Conservation (phyloP, 2,888 invertebrate species). For the Sthenelais limicola region DNA sequence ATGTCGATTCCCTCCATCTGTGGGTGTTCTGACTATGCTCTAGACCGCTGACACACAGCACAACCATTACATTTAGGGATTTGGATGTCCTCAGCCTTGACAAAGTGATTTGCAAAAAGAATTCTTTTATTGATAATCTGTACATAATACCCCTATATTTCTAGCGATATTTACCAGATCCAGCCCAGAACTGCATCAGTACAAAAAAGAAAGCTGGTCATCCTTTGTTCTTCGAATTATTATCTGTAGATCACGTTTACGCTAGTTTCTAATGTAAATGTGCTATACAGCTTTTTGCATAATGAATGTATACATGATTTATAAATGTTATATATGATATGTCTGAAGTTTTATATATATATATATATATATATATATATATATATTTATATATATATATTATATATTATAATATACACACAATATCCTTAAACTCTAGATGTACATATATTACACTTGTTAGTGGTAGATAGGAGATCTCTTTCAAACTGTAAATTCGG, state of each 20-base stretch:
- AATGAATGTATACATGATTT: too few relatives aligned
- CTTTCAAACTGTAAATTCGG: too few relatives aligned
- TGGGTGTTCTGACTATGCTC: background rate
- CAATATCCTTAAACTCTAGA: constrained; percentile 2
- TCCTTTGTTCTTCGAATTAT: too few relatives aligned
- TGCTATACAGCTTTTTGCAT: too few relatives aligned
- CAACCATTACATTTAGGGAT: constrained; percentile 18
- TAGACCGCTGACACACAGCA: constrained; percentile 29
- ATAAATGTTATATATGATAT: too few relatives aligned
- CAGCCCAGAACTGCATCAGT: constrained; percentile 27
- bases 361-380: constrained; percentile 26
- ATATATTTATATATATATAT: constrained; percentile 25
- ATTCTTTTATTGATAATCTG: constrained; percentile 37
- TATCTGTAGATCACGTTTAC: too few relatives aligned
- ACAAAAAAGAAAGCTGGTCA: too few relatives aligned
- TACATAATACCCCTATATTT: constrained; percentile 39
- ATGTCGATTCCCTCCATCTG: constrained; percentile 30
- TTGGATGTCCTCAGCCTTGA: constrained; percentile 37
- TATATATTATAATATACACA: constrained; percentile 24
- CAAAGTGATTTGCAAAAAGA: constrained; percentile 39
- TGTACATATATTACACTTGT: too few relatives aligned
- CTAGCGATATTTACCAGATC: constrained; percentile 24
- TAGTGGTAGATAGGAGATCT: too few relatives aligned
- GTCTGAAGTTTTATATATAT: constrained; percentile 33
- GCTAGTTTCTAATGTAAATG: too few relatives aligned